Conservation (phyloP, 2,113 vertebrate genomes). For the Formicarius rufipectus region DNA sequence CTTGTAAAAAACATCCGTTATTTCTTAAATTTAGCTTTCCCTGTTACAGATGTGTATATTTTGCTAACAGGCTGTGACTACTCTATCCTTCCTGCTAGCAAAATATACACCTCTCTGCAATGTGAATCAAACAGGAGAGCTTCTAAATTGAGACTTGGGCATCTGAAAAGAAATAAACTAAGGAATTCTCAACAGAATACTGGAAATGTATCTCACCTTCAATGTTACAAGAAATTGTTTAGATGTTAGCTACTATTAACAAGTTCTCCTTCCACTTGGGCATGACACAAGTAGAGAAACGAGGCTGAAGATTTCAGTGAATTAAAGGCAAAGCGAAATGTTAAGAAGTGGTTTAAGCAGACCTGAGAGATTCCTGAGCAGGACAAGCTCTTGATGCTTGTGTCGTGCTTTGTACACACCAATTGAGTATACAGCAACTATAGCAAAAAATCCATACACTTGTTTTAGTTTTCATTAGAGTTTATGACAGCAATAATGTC, state of each 20-base stretch:
- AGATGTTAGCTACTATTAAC: neutral
- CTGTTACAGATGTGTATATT: conserved; percentile 27
- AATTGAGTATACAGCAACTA: neutral
- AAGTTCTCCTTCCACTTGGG: neutral
- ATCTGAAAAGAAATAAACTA: neutral
- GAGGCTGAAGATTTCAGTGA: neutral
- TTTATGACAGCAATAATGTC: neutral
- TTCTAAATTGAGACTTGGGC: neutral
- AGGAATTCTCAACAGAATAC: neutral
- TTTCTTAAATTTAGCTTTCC: conserved; percentile 51
- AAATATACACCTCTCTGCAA: neutral
- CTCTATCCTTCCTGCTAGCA: conserved; percentile 40
- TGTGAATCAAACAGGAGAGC: neutral
- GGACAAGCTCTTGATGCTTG: neutral
- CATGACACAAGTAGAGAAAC: neutral
- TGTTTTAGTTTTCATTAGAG: conserved; percentile 10
- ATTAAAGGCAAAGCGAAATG: neutral
- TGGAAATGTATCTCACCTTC: neutral
- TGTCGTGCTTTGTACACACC: neutral
- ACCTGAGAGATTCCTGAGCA: neutral
- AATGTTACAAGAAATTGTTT: neutral
- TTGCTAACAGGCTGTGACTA: conserved; percentile 44
- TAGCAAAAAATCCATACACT: neutral
- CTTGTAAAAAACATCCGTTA: conserved; percentile 25
- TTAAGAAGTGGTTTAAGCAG: neutral